Conservation (phyloP, 2,888 invertebrate genomes). For the Cantharis nigra region DNA sequence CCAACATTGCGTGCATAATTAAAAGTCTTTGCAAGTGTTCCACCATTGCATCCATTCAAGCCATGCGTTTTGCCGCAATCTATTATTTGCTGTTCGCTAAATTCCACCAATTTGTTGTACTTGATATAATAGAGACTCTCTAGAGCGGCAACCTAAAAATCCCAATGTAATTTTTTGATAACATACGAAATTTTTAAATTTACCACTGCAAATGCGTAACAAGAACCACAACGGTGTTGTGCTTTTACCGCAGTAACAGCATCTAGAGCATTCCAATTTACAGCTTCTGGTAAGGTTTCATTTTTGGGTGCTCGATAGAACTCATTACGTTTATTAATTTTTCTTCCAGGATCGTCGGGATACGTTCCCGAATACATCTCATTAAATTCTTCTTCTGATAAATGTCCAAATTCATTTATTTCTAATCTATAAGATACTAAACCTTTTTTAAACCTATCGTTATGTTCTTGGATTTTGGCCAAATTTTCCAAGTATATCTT, state of each 20-base stretch:
- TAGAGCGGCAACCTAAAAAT: conserved; percentile 78
- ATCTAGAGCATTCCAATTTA: conserved; percentile 85
- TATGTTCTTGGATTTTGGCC: conserved; percentile 82
- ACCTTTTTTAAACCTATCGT: conserved; percentile 72
- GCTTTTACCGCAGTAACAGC: conserved; percentile 91
- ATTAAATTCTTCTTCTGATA: conserved; percentile 84
- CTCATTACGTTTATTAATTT: no score
- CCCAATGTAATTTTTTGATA: neutral
- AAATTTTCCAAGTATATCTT: conserved; percentile 90
- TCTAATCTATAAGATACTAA: conserved; percentile 68
- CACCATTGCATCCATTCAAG: conserved; percentile 84
- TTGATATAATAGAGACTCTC: conserved; percentile 89
- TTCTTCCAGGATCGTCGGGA: no score
- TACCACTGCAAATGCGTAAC: conserved; percentile 91
- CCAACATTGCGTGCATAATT: conserved; percentile 84
- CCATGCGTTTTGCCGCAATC: conserved; percentile 64
- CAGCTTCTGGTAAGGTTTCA: conserved; percentile 68
- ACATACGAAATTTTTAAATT: conserved; percentile 49
- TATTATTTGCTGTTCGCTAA: conserved; percentile 91
- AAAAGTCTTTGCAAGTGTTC: conserved; percentile 83
- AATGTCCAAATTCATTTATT: conserved; percentile 84
- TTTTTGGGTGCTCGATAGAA: conserved; percentile 63
- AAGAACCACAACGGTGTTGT: conserved; percentile 89
- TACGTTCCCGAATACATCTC: conserved; percentile 67
- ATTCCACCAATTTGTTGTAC: conserved; percentile 75